Evolutionary conservation across 1,140 invertebrate species (phyloP), one percentile per base, ranked within the genome.

Genomic region (Lepidurus couesii): DNA sequence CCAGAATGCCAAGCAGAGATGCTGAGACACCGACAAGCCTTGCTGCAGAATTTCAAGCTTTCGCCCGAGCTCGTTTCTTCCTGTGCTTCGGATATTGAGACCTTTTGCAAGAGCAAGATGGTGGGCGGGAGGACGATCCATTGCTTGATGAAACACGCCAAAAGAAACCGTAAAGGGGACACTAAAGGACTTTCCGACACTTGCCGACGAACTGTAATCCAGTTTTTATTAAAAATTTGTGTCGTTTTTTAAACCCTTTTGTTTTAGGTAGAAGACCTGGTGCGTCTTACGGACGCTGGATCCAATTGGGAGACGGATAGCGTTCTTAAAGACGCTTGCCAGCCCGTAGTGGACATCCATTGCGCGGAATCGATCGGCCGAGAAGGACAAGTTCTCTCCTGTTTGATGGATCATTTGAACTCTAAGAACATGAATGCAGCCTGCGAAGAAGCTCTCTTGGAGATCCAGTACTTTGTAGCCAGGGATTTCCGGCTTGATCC

Each of bases 391-490:
- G 92, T 97, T 5, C 93, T 99, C 88, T 92, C 92, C 24, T 99
- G 97, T 85, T 87, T 99, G 11, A 94, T 98, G 91, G 93, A 97
- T 81, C 92, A 96, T 21, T 79, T 98, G 45, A 94, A 93, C 53
- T 91, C 92, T 0, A 88, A 90, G 65, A 85, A 90, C 75, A 98
- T 99, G 96, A 92, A 89, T 1, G 89, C 90, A 78, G 90, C 92
- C 21, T 99, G 98, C 87, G 94, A 97, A 87, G 89, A 92, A 76
- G 92, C 94, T 34, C 86, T 99, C 43, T 87, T 98, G 24, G 95
- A 98, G 87, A 97, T 99, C 83, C 96, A 99, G 83, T 99, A 97
- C 85, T 99, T 99, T 86, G 90, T 98, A 75, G 92, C 95, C 0
- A 89, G 97, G 82, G 95, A 98, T 86, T 99, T 95, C 83, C 95